Conservation (phyloP, 2,797 vertebrate species). For the Monodelphis domestica region DNA sequence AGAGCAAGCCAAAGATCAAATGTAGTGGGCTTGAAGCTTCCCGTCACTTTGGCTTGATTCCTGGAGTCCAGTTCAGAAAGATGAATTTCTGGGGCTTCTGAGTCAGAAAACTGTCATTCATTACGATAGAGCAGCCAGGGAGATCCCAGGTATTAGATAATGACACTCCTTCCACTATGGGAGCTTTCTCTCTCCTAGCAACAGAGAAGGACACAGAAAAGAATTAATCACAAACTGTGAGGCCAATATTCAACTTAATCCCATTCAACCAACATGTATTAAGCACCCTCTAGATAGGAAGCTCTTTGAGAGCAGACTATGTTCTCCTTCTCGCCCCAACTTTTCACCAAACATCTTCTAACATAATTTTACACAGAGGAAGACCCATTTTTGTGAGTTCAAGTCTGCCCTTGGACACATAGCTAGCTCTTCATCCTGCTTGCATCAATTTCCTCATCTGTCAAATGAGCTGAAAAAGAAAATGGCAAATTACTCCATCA, state of each 20-base stretch:
- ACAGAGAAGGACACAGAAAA: slow-evolving; percentile 55
- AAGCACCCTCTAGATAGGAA: background rate
- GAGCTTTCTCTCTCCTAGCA: slow-evolving; percentile 92
- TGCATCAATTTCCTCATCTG: too few relatives aligned
- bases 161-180: slow-evolving; percentile 91
- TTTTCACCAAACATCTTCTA: background rate
- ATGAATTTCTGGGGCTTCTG: background rate
- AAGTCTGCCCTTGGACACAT: slow-evolving; percentile 1
- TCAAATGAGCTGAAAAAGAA: slow-evolving; percentile 42
- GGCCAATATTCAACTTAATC: background rate
- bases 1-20: slow-evolving; percentile 17
- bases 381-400: background rate
- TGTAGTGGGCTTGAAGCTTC: slow-evolving; percentile 11
- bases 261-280: slow-evolving; percentile 25
- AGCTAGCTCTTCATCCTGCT: too few relatives aligned
- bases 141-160: slow-evolving; percentile 86
- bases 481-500: too few relatives aligned
- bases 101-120: slow-evolving; percentile 38
- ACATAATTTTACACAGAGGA: slow-evolving; percentile 24
- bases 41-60: slow-evolving; percentile 51
- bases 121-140: background rate
- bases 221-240: slow-evolving; percentile 20
- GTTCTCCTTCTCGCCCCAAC: slow-evolving; percentile 5
- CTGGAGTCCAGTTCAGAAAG: slow-evolving; percentile 43
- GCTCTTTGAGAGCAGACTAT: background rate